A percentile compares a stretch with the other conserved stretches of the same genome.
phyloP scores from a whole-genome alignment of 2,888 invertebrate species.

The Empis livida region DNA sequence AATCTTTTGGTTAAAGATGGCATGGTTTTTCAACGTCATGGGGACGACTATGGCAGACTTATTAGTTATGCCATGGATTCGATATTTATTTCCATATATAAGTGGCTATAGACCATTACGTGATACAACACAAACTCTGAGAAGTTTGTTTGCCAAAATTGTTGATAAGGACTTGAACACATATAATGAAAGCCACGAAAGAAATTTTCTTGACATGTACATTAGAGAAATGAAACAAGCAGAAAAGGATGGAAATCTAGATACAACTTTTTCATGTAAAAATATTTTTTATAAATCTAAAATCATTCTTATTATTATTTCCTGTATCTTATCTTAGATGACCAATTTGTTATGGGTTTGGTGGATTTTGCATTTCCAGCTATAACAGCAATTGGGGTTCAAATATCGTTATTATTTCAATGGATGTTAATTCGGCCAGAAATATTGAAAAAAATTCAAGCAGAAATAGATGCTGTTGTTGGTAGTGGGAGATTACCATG shows the following conservation, averaged over 20 bases:
- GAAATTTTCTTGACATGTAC: constrained; percentile 51
- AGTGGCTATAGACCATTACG: constrained; percentile 42
- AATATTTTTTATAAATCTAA: not conserved
- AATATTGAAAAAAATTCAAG: constrained; percentile 43
- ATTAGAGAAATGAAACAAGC: constrained; percentile 43
- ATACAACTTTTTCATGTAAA: constrained; percentile 40
- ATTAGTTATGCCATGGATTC: constrained; percentile 48
- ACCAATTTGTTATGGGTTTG: constrained; percentile 45
- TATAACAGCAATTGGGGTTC: constrained; percentile 39
- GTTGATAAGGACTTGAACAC: constrained; percentile 38
- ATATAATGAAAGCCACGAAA: constrained; percentile 36
- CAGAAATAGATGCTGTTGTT: constrained; percentile 49
- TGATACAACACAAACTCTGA: constrained; percentile 37
- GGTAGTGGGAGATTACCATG: constrained; percentile 45
- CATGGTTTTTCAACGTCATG: constrained; percentile 41
- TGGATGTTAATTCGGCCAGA: constrained; percentile 43
- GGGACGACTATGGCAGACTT: constrained; percentile 47
- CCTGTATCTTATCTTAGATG: constrained; percentile 28
- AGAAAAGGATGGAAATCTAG: constrained; percentile 24
- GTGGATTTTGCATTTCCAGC: constrained; percentile 50
- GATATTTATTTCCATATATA: constrained; percentile 43
- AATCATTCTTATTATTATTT: not conserved
- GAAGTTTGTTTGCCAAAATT: constrained; percentile 40
- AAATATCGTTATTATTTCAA: constrained; percentile 41
- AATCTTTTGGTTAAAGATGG: constrained; percentile 26